phyloP scores from a whole-genome alignment of 2,888 invertebrate genomes.

The Emmelina monodactyla region DNA sequence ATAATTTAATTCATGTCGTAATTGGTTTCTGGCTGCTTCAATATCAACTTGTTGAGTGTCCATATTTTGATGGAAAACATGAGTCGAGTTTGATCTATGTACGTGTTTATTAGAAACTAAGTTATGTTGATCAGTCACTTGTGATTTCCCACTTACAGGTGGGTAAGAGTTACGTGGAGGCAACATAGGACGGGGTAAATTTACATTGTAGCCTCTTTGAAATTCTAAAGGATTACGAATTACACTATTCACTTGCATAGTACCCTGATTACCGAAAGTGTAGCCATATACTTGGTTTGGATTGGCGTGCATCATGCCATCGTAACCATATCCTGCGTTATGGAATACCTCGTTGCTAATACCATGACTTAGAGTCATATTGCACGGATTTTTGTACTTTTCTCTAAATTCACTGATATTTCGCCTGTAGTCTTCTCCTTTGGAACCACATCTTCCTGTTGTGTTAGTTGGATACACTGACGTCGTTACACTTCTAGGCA shows the following conservation, averaged over 20 bases:
- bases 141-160: slow-evolving; percentile 64
- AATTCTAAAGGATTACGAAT: slow-evolving; percentile 65
- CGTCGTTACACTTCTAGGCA: slow-evolving; percentile 57
- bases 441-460: slow-evolving; percentile 41
- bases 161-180: slow-evolving; percentile 71
- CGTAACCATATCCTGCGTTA: slow-evolving; percentile 52
- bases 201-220: slow-evolving; percentile 64
- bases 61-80: slow-evolving; percentile 58
- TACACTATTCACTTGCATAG: slow-evolving; percentile 53
- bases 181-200: slow-evolving; percentile 66
- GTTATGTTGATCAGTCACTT: slow-evolving; percentile 58
- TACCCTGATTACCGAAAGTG: slow-evolving; percentile 65
- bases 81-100: slow-evolving; percentile 70
- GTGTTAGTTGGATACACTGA: slow-evolving; percentile 53
- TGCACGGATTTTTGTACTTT: slow-evolving; percentile 68
- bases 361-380: slow-evolving; percentile 37
- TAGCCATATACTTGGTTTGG: slow-evolving; percentile 59
- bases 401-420: slow-evolving; percentile 70
- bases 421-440: slow-evolving; percentile 65
- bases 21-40: slow-evolving; percentile 53
- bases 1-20: slow-evolving; percentile 55
- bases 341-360: slow-evolving; percentile 55
- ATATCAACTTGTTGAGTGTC: slow-evolving; percentile 48
- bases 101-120: slow-evolving; percentile 62
- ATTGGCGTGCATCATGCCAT: slow-evolving; percentile 44